Evolutionary conservation across 2,797 vertebrate genomes (phyloP).

Genomic region (Hippocampus kuda): DNA sequence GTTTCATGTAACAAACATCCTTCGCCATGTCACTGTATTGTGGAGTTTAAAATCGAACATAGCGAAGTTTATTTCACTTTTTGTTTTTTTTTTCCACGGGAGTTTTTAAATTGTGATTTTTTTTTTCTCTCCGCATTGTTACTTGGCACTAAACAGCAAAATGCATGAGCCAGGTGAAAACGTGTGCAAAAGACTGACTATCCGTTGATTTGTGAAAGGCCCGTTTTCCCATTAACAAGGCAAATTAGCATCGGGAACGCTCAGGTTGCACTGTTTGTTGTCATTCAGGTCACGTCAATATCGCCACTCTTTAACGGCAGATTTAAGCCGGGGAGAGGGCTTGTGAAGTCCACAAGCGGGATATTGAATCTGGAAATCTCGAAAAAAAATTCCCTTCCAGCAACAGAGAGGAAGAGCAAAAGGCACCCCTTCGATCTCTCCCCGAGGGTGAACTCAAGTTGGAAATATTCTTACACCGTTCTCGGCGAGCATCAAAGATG

Average conservation of each 20-base stretch:
- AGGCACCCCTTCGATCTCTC: constrained; percentile 29
- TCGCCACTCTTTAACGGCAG: neutral
- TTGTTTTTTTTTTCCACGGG: too few species aligned
- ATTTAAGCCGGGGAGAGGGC: constrained; percentile 11
- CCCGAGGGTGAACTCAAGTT: constrained; percentile 39
- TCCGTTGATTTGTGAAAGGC: too few species aligned
- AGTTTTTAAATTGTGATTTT: too few species aligned
- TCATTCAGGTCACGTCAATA: constrained; percentile 10
- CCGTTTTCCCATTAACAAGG: neutral
- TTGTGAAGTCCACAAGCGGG: constrained; percentile 30
- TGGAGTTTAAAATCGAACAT: too few species aligned
- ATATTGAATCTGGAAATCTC: constrained; percentile 38
- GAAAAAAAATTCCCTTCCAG: constrained; percentile 25
- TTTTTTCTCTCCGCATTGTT: too few species aligned
- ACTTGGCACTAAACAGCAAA: neutral
- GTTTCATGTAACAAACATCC: too few species aligned
- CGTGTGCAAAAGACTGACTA: neutral
- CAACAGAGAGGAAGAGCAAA: constrained; percentile 4
- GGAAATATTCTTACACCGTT: constrained; percentile 42
- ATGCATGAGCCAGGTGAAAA: too few species aligned
- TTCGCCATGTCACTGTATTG: too few species aligned
- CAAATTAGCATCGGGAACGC: neutral
- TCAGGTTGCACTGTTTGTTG: neutral
- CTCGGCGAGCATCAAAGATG: constrained; percentile 47
- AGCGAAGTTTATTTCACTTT: too few species aligned